A percentile compares a stretch with the other conserved stretches of the same genome.
phyloP scores from a whole-genome alignment of 2,113 vertebrate genomes.

The Cathartes aura region DNA sequence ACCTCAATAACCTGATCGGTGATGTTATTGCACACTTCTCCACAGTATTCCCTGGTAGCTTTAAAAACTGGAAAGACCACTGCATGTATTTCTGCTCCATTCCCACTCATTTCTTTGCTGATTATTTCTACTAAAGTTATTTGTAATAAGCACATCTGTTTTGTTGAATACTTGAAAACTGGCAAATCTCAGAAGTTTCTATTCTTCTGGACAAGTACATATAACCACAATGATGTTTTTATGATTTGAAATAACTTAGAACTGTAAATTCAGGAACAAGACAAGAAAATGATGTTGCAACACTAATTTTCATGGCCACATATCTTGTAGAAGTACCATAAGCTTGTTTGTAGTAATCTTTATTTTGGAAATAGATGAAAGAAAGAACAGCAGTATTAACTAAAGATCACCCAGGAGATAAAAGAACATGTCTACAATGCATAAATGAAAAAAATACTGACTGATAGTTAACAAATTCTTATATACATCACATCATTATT shows the following conservation, averaged over 20 bases:
- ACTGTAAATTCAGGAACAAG: slow-evolving; percentile 17
- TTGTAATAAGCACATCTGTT: slow-evolving; percentile 31
- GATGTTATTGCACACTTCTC: neutral
- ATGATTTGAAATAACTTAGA: slow-evolving; percentile 2
- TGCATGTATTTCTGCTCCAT: neutral
- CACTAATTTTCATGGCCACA: neutral
- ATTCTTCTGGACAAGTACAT: neutral
- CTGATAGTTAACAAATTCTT: slow-evolving; percentile 42
- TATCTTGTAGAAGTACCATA: neutral
- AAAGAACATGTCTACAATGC: neutral
- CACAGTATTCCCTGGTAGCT: accelerated
- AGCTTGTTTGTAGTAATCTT: slow-evolving; percentile 10
- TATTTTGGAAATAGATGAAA: slow-evolving; percentile 48
- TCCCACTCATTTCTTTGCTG: neutral
- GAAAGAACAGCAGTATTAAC: neutral
- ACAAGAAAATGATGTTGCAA: slow-evolving; percentile 16
- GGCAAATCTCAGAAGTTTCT: neutral
- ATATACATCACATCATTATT: slow-evolving; percentile 34
- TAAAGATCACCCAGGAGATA: slow-evolving; percentile 21
- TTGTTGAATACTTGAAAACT: neutral
- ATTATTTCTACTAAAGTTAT: neutral
- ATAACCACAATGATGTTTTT: slow-evolving; percentile 1
- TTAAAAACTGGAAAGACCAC: neutral
- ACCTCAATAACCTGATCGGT: neutral
- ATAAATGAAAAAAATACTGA: slow-evolving; percentile 12